Conservation (phyloP, 2,888 invertebrate species). For the Campopleginae sp. region DNA sequence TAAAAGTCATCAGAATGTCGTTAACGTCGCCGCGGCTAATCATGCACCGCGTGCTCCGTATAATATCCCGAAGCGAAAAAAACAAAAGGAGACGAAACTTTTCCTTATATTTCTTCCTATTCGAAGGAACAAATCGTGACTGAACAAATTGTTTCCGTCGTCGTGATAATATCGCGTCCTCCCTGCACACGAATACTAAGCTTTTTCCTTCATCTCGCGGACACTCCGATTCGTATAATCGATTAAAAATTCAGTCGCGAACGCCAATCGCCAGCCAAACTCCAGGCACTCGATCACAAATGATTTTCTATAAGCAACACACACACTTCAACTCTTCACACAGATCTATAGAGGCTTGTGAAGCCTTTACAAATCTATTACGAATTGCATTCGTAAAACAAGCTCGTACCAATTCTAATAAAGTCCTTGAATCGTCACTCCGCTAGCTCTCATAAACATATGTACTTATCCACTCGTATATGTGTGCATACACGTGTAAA, state of each 20-base stretch:
- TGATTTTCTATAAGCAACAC: neutral
- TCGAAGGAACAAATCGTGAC: slow-evolving; percentile 36
- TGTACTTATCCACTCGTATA: neutral
- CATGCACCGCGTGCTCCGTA: neutral
- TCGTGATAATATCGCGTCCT: slow-evolving; percentile 42
- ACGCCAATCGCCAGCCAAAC: slow-evolving; percentile 14
- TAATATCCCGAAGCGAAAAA: neutral
- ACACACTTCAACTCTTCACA: neutral
- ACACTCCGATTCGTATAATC: neutral
- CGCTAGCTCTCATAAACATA: neutral
- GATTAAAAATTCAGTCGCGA: slow-evolving; percentile 24
- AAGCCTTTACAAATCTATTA: slow-evolving; percentile 42
- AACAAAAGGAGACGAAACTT: neutral
- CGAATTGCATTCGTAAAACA: slow-evolving; percentile 26
- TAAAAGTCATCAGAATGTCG: slow-evolving; percentile 31
- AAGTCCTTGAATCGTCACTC: slow-evolving; percentile 53
- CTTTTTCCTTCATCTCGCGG: neutral
- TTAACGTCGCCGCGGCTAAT: slow-evolving; percentile 18
- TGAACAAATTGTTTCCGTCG: slow-evolving; percentile 50
- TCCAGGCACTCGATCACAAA: slow-evolving; percentile 14
- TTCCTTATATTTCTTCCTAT: neutral
- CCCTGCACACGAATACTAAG: neutral
- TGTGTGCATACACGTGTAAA: neutral
- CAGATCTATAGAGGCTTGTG: neutral
- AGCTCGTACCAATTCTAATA: slow-evolving; percentile 32